phyloP scores from a whole-genome alignment of 2,113 vertebrate species.

The Rhombomys opimus region DNA sequence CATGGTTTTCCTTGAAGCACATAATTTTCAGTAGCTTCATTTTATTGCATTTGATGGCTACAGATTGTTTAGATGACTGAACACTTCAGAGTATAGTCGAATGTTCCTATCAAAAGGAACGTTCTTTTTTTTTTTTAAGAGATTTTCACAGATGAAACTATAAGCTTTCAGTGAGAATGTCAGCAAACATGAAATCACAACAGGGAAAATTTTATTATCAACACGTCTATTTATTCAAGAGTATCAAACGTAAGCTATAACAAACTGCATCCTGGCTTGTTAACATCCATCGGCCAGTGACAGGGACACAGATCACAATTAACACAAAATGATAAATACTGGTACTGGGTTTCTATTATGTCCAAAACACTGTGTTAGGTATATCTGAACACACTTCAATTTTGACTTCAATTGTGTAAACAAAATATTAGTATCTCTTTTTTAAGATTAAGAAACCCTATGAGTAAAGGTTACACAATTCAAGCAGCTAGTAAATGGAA shows the following conservation, averaged over 20 bases:
- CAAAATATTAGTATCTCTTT: background rate
- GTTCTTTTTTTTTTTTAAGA: conserved; percentile 43
- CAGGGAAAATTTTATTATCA: conserved; percentile 17
- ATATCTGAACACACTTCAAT: conserved; percentile 1
- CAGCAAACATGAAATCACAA: conserved; percentile 27
- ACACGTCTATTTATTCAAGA: background rate
- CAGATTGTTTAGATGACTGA: background rate
- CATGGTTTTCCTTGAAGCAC: conserved; percentile 12
- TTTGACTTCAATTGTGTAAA: background rate
- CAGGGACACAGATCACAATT: background rate
- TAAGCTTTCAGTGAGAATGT: conserved; percentile 5
- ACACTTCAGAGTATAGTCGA: conserved; percentile 21
- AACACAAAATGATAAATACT: conserved; percentile 19
- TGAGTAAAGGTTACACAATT: conserved; percentile 54
- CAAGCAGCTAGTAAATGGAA: conserved; percentile 29
- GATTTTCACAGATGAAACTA: conserved; percentile 39
- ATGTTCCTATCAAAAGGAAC: conserved; percentile 28
- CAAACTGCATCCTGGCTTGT: background rate
- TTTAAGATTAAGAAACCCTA: conserved; percentile 46
- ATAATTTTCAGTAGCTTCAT: background rate
- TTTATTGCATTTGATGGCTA: background rate
- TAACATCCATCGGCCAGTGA: conserved; percentile 2
- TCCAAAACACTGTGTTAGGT: background rate
- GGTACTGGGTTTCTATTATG: background rate
- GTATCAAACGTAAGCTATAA: conserved; percentile 14